phyloP scores from a whole-genome alignment of 2,888 invertebrate species.

The Plagodis dolabraria region DNA sequence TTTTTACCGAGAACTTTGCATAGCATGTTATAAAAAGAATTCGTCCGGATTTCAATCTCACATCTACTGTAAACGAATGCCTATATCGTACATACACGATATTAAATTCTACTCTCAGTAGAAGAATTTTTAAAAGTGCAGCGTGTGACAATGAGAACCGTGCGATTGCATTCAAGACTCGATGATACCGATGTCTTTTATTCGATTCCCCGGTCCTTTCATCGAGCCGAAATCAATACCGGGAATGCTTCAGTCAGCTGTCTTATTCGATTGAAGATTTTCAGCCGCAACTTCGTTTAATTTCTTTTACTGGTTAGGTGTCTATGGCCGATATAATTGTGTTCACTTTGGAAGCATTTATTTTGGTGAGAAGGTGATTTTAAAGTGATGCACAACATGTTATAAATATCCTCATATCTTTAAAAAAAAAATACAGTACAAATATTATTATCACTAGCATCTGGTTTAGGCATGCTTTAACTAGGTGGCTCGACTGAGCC shows the following conservation, averaged over 20 bases:
- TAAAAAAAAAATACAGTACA: no score
- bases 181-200: slow-evolving; percentile 42
- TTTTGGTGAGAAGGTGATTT: no score
- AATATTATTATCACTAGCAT: no score
- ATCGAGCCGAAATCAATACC: slow-evolving; percentile 37
- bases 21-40: no score
- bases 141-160: slow-evolving; percentile 42
- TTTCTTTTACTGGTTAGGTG: slow-evolving; percentile 3
- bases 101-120: slow-evolving; percentile 40
- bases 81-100: slow-evolving; percentile 24
- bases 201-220: slow-evolving; percentile 43
- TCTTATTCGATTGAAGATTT: slow-evolving; percentile 28
- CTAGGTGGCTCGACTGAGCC: no score
- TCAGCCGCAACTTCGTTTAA: slow-evolving; percentile 8
- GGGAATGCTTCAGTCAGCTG: slow-evolving; percentile 42
- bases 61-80: slow-evolving; percentile 3
- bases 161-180: slow-evolving; percentile 40
- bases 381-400: no score
- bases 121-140: slow-evolving; percentile 42
- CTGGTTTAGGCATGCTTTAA: no score
- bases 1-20: no score
- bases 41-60: background rate
- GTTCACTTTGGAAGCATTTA: no score
- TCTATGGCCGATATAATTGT: background rate
- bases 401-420: no score